Base-by-base conservation (phyloP, 2,113 vertebrate genomes). In the Tachysurus fulvidraco region DNA sequence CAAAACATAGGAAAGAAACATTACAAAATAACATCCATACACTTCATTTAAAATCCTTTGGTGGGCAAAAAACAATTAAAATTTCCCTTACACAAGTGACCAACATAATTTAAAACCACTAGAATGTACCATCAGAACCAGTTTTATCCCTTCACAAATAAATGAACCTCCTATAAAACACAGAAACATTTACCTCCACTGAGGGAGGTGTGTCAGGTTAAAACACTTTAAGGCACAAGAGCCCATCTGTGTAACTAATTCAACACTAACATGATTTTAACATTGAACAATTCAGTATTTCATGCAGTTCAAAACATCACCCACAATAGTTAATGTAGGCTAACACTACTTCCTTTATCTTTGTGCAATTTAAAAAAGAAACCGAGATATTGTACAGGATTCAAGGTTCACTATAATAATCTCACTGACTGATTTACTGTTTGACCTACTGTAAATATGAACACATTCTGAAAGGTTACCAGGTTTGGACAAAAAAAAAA, bases 11-110 rank as follows among this genome's bases (percentile, higher is more conserved):
- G 1, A 64, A 19, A 28, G 16, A 44, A 57, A 62, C 19, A 77
- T 41, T 71, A 16, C n/a, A 46, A 87, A 73, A 36, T 46, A 59
- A 78, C 65, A 77, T 60, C 11, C 19, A 73, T 71, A 57, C 16
- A 82, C 69, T 86, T 86, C 84, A 80, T 86, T 85, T 67, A 77
- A 85, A 84, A 52, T 67, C 60, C 87, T 85, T 86, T 69, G 84
- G 21, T 52, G 44, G 36, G 60, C 54, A 76, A 74, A 86, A 36
- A 84, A 25, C 54, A 84, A 46, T 84, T 5, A 84, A 5, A 25
- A 79, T 41, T 71, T 41, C 69, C 76, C 28, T 67, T 16, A 54
- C 5, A 41, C 6, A 65, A 44, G 44, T 52, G 28, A 73, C 14
- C 6, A 62, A 59, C 14, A 17, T 81, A 2, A 41, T 11, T 17